Evolutionary conservation across 1,140 invertebrate species (phyloP).

Genomic region (Latrodectus geometricus): DNA sequence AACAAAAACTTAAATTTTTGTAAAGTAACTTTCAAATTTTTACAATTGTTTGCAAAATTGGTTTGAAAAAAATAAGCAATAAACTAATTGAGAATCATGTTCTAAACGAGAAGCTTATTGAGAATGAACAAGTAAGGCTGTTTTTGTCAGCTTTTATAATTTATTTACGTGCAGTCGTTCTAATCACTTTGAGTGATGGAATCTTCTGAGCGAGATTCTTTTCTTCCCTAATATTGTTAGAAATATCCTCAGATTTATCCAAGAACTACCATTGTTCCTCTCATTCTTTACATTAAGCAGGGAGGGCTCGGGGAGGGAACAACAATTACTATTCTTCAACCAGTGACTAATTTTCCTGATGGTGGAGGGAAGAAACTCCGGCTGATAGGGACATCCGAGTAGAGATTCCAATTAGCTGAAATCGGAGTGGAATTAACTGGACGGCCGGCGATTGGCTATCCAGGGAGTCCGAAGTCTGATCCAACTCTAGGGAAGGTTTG

Average conservation of each 20-base stretch:
- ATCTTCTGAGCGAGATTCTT: not conserved
- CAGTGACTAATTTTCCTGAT: not conserved
- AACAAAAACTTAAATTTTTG: too few species aligned
- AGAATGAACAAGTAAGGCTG: too few species aligned
- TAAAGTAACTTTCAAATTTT: too few species aligned
- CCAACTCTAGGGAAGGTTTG: not conserved
- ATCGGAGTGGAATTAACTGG: constrained; percentile 14
- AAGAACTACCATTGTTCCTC: not conserved
- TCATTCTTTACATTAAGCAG: not conserved
- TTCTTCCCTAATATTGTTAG: not conserved
- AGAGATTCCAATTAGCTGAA: constrained; percentile 8
- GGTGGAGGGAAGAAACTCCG: not conserved
- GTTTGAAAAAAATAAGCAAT: too few species aligned
- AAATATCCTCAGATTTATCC: not conserved
- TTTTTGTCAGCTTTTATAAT: too few species aligned
- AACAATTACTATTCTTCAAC: not conserved
- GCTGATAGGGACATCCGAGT: not conserved
- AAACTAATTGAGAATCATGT: too few species aligned
- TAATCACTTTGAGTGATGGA: too few species aligned
- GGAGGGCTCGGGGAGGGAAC: not conserved
- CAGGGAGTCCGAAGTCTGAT: constrained; percentile 1
- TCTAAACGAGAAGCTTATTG: too few species aligned
- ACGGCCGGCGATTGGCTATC: not conserved
- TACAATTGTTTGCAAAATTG: too few species aligned
- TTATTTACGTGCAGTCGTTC: too few species aligned